Evolutionary conservation across 2,888 invertebrate species (phyloP).

Genomic region (Megaustenia siamemsis): DNA sequence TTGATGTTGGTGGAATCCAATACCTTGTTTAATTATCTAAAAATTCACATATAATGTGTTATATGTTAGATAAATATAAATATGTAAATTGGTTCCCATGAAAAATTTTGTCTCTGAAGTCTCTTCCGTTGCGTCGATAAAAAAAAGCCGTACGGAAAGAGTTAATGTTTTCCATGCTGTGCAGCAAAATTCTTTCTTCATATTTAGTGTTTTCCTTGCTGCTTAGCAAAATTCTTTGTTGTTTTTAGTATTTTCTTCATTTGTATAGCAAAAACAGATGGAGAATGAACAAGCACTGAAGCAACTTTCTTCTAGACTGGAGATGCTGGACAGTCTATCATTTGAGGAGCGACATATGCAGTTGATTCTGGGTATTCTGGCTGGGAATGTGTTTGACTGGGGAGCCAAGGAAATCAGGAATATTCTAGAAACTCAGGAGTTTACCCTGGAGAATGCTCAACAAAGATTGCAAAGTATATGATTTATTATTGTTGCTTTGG

Average conservation of each 20-base stretch:
- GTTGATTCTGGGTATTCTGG: slow-evolving; percentile 83
- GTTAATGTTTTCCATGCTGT: too few relatives aligned
- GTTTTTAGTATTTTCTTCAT: too few relatives aligned
- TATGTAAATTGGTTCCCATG: too few relatives aligned
- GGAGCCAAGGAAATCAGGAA: slow-evolving; percentile 94
- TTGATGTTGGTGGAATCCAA: too few relatives aligned
- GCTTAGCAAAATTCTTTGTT: not conserved
- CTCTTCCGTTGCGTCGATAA: too few relatives aligned
- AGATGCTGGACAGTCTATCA: slow-evolving; percentile 86
- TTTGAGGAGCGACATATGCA: slow-evolving; percentile 80
- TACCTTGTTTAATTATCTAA: too few relatives aligned
- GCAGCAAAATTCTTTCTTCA: not conserved
- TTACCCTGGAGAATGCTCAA: slow-evolving; percentile 91
- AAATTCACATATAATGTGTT: too few relatives aligned
- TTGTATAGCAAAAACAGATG: slow-evolving; percentile 88
- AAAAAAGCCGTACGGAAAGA: too few relatives aligned
- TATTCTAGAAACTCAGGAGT: slow-evolving; percentile 87
- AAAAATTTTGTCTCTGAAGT: too few relatives aligned
- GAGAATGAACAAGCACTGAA: slow-evolving; percentile 91
- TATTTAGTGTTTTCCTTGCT: not conserved
- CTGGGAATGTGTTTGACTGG: slow-evolving; percentile 98
- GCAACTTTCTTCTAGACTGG: slow-evolving; percentile 85
- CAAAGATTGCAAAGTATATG: slow-evolving; percentile 87
- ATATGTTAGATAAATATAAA: too few relatives aligned
- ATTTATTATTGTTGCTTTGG: too few relatives aligned